Evolutionary conservation across 2,888 invertebrate genomes (phyloP).

Genomic region (Sinhomidia bicolor): DNA sequence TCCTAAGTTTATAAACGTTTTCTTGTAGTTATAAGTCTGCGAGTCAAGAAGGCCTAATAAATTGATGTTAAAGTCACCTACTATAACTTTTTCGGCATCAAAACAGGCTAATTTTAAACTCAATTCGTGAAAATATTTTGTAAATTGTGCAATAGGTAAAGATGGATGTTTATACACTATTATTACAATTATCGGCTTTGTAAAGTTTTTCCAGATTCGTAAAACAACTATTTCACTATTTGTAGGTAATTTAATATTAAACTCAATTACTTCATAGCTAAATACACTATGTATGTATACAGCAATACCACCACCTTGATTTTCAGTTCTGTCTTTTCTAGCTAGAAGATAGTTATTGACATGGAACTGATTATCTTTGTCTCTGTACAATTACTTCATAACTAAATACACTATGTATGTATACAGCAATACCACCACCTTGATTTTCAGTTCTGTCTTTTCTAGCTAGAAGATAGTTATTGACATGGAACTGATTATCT

Average conservation of each 20-base stretch:
- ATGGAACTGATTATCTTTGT: too few species aligned
- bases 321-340: neutral
- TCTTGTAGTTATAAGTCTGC: neutral
- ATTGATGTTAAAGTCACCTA: constrained; percentile 38
- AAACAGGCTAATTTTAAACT: neutral
- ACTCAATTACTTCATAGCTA: neutral
- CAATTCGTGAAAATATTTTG: neutral
- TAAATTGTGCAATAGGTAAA: neutral
- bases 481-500: neutral
- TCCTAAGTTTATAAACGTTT: neutral
- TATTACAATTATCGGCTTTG: neutral
- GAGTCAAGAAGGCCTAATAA: neutral
- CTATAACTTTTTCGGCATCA: neutral
- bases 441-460: neutral
- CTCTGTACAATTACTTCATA: too few species aligned
- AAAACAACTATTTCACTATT: constrained; percentile 1
- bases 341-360: neutral
- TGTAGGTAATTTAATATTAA: neutral
- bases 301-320: neutral
- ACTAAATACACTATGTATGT: neutral
- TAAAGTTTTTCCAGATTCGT: neutral
- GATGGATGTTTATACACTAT: neutral
- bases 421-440: neutral
- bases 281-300: neutral
- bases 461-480: neutral